Evolutionary conservation across 2,888 invertebrate genomes (phyloP).

Genomic region (Nomada fabriciana): DNA sequence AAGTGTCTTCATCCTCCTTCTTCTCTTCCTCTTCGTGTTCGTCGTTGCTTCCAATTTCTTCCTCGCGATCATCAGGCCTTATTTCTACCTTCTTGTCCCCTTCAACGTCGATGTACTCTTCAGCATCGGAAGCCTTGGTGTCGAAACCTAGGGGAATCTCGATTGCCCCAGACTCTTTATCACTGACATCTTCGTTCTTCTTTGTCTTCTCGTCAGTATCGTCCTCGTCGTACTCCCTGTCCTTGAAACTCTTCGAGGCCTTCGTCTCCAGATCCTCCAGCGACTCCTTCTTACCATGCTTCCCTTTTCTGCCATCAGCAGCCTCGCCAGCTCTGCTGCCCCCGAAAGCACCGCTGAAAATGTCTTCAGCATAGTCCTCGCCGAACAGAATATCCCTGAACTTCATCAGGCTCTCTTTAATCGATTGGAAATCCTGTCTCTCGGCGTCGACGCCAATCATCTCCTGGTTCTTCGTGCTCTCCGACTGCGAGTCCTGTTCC

Average conservation of each 20-base stretch:
- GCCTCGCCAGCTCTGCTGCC: not conserved
- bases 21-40: not conserved
- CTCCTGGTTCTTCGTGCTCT: not conserved
- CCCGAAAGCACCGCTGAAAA: not conserved
- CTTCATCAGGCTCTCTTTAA: conserved; percentile 56
- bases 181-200: not conserved
- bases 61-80: not conserved
- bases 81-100: not conserved
- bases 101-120: conserved; percentile 41
- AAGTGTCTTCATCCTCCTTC: not conserved
- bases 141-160: conserved; percentile 1
- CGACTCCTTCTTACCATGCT: not conserved
- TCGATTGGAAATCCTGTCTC: conserved; percentile 35
- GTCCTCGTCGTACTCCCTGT: conserved; percentile 33
- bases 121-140: conserved; percentile 41
- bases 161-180: conserved; percentile 8
- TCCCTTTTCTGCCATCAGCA: not conserved
- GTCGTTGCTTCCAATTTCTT: not conserved
- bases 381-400: conserved; percentile 65
- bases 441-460: not conserved
- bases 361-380: conserved; percentile 33
- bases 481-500: not conserved
- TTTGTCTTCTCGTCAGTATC: not conserved
- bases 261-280: conserved; percentile 52
- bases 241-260: conserved; percentile 53